Base-by-base conservation (phyloP, 2,888 invertebrate species). In the Eupelmus urozonus region DNA sequence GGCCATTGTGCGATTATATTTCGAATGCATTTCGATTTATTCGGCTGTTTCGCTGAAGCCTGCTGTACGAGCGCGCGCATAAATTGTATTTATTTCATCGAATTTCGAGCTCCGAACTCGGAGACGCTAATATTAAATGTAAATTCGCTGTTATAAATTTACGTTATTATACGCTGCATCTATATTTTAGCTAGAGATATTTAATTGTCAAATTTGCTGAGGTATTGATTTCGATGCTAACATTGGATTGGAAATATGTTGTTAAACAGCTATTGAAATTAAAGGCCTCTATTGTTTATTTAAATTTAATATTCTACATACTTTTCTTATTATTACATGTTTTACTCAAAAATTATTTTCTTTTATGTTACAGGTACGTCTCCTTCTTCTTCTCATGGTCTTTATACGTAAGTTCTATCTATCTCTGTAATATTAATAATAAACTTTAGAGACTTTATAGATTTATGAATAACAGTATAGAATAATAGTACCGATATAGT, bases 281-380 rank as follows among this genome's bases (percentile, higher is more conserved):
- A n/a, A n/a, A n/a, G n/a, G n/a, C n/a, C n/a, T n/a, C n/a, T n/a
- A n/a, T n/a, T n/a, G n/a, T n/a, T n/a, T n/a, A n/a, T n/a, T n/a
- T n/a, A n/a, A n/a, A n/a, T n/a, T n/a, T n/a, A n/a, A n/a, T n/a
- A n/a, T n/a, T n/a, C n/a, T n/a, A n/a, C n/a, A n/a, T n/a, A n/a
- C n/a, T n/a, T n/a, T n/a, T n/a, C n/a, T n/a, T n/a, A n/a, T n/a
- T n/a, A n/a, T 5, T 34, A 34, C 9, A 34, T 34, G 9, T 34
- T 34, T 34, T 34, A 34, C 9, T 34, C 3, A 34, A 34, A 34
- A 5, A 5, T 34, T n/a, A 16, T 60, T 29, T 1, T 51, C 45
- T 66, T n/a, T 57, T 66, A 11, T 66, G 66, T 74, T 66, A 16
- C 66, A 74, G 66, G 73, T 66, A 74, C 49, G 74, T 73, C 7